Evolutionary conservation across 2,888 invertebrate genomes (phyloP).

Genomic region (Phengaris arion): DNA sequence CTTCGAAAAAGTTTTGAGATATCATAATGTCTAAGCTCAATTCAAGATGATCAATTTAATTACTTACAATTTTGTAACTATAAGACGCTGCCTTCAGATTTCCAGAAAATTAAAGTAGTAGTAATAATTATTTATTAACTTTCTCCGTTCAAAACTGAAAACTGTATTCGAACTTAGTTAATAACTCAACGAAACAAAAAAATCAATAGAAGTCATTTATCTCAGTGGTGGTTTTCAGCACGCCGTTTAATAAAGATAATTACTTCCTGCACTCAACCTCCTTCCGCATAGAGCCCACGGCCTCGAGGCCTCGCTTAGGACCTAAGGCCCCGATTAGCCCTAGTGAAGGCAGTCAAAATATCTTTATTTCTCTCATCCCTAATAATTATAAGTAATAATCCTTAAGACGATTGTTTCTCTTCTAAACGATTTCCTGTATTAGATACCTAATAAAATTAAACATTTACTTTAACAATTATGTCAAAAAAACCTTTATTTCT

Average conservation of each 20-base stretch:
- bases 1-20: no score
- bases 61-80: no score
- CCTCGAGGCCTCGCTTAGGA: neutral
- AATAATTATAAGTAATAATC: neutral
- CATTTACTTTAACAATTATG: neutral
- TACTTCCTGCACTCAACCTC: constrained; percentile 26
- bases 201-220: constrained; percentile 17
- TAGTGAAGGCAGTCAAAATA: neutral
- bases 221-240: neutral
- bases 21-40: no score
- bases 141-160: no score
- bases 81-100: no score
- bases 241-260: constrained; percentile 23
- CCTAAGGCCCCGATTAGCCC: neutral
- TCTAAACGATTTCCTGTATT: neutral
- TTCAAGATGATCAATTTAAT: no score
- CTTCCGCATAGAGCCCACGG: neutral
- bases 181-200: neutral
- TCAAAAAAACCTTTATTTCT: neutral
- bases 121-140: no score
- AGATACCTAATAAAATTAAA: neutral
- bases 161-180: neutral
- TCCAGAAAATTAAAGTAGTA: no score
- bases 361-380: constrained; percentile 6
- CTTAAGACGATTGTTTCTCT: neutral